Conservation (phyloP, 2,888 invertebrate species). For the Argyresthia goedartella region DNA sequence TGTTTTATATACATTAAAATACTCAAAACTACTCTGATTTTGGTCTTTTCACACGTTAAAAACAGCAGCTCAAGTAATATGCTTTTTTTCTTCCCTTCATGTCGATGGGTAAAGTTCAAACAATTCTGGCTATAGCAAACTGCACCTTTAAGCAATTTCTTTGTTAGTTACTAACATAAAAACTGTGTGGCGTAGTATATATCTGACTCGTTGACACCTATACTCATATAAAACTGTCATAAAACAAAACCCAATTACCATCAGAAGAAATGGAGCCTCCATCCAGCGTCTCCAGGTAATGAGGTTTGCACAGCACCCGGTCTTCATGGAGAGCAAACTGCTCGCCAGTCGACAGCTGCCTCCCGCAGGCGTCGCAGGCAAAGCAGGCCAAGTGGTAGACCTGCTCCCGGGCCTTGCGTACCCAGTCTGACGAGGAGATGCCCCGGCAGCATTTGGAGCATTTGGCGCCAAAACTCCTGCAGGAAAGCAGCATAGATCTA, state of each 20-base stretch:
- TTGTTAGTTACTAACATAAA: too few relatives aligned
- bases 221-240: too few relatives aligned
- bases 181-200: too few relatives aligned
- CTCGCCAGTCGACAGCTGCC: constrained; percentile 94
- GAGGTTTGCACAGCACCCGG: constrained; percentile 95
- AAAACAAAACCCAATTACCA: constrained; percentile 66
- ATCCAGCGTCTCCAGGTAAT: constrained; percentile 95
- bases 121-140: too few relatives aligned
- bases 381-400: constrained; percentile 99
- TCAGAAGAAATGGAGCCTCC: constrained; percentile 92
- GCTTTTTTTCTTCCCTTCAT: too few relatives aligned
- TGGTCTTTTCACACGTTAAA: too few relatives aligned
- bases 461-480: constrained; percentile 94
- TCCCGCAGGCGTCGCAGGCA: constrained; percentile 95
- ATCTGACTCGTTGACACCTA: too few relatives aligned
- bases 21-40: too few relatives aligned
- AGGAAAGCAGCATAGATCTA: not conserved
- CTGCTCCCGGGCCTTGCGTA: constrained; percentile 92
- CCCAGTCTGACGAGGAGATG: constrained; percentile 97
- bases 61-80: too few relatives aligned
- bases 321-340: constrained; percentile 97
- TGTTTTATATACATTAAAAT: too few relatives aligned
- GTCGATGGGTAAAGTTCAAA: too few relatives aligned
- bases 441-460: constrained; percentile 95
- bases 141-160: too few relatives aligned